Conservation (phyloP, 2,113 vertebrate species). For the Centropus unirufus region DNA sequence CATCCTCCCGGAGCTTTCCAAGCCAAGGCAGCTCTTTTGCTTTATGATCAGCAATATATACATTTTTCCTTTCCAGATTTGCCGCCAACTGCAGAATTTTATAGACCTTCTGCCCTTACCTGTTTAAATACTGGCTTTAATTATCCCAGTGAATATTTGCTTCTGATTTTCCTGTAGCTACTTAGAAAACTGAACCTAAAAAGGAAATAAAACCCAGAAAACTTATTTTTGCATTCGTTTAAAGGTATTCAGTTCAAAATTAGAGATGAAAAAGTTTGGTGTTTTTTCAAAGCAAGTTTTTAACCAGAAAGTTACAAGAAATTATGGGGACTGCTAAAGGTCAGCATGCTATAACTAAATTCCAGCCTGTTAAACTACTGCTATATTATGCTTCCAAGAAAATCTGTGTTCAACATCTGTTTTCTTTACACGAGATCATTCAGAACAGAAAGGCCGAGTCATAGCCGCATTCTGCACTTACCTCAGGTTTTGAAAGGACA, state of each 20-base stretch:
- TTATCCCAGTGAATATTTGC: neutral
- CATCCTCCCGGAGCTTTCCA: neutral
- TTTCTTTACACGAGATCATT: conserved; percentile 45
- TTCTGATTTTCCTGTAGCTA: neutral
- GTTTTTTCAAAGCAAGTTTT: neutral
- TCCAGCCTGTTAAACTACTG: conserved; percentile 49
- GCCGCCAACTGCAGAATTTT: neutral
- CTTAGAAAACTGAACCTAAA: neutral
- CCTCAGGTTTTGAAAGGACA: conserved; percentile 48
- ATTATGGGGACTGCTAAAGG: conserved; percentile 29
- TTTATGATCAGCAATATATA: neutral
- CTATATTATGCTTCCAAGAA: conserved; percentile 44
- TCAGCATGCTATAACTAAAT: conserved; percentile 40
- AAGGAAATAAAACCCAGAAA: neutral
- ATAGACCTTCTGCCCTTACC: neutral
- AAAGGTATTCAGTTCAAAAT: neutral
- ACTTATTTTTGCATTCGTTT: neutral
- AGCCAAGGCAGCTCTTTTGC: neutral
- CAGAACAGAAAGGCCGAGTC: conserved; percentile 18
- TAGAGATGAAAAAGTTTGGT: neutral
- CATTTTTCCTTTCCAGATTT: neutral
- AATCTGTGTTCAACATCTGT: conserved; percentile 44
- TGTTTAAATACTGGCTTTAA: neutral
- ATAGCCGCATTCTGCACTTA: conserved; percentile 29
- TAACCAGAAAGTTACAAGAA: conserved; percentile 10